Base-by-base conservation (phyloP, 1,140 invertebrate genomes). In the Bombus impatiens region DNA sequence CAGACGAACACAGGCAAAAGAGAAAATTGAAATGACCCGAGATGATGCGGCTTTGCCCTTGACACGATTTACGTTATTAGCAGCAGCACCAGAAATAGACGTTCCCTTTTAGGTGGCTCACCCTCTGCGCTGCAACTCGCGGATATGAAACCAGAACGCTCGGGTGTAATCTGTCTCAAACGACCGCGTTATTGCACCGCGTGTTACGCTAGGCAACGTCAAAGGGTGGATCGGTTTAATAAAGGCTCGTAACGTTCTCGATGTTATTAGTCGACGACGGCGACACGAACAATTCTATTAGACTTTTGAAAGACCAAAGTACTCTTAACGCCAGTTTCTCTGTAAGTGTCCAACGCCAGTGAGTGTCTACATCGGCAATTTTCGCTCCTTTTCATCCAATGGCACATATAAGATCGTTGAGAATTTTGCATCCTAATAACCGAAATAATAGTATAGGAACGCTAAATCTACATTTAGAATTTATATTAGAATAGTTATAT, bases 141-240 rank as follows among this genome's bases (percentile, higher is more conserved):
- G 59, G 59, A 62, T 62, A 62, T n/a, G 59, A 62, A 62, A n/a
- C 59, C 59, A 62, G 59, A 62, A 62, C 59, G 59, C 59, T 62
- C 28, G 59, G 28, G 10, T 62, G 59, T 62, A 62, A 62, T 62
- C 59, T 62, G 59, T 62, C 28, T n/a, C 28, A 12, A 62, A n/a
- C 59, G 59, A 62, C 10, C 59, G 59, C 59, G 59, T 62, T 62
- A 62, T 62, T 62, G 59, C 59, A 62, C 28, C 59, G 59, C 28
- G 59, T 62, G 28, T 62, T 62, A 62, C 12, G 59, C 59, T 13
- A 12, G 59, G 59, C 59, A n/a, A 62, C 59, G 59, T 62, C 59
- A 62, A 62, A 62, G 59, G 59, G 59, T n/a, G 28, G 28, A 62
- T 62, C 28, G 59, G 59, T 62, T 62, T 62, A 62, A 62, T 62